phyloP scores from a whole-genome alignment of 1,140 invertebrate genomes.

The Druon quercuslanigerum region DNA sequence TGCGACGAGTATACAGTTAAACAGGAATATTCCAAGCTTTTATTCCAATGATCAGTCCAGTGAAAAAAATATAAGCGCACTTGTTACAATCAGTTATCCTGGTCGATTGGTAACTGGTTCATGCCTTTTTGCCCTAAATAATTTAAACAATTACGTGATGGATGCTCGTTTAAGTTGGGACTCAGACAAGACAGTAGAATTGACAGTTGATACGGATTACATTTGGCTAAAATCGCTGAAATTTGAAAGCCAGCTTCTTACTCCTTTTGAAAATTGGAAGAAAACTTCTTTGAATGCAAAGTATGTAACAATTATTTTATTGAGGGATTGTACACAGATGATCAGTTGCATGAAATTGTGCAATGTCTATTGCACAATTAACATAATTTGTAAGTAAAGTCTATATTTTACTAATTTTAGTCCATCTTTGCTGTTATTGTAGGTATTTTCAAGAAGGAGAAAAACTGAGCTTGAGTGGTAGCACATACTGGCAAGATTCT shows the following conservation, averaged over 20 bases:
- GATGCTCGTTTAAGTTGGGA: conserved; percentile 77
- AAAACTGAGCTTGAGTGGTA: conserved; percentile 68
- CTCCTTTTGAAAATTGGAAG: conserved; percentile 85
- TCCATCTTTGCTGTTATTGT: conserved; percentile 34
- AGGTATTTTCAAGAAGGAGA: conserved; percentile 66
- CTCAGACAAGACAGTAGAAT: conserved; percentile 73
- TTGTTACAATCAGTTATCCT: conserved; percentile 82
- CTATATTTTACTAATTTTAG: conserved; percentile 7
- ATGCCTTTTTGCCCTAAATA: conserved; percentile 69
- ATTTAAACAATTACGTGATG: conserved; percentile 72
- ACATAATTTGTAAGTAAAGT: background rate
- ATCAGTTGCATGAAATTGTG: too few relatives aligned
- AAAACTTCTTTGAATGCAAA: conserved; percentile 80
- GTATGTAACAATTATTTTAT: conserved; percentile 67
- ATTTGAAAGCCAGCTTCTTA: conserved; percentile 77
- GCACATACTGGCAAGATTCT: conserved; percentile 78
- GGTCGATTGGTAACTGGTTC: conserved; percentile 82
- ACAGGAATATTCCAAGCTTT: conserved; percentile 59
- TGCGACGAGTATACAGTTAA: conserved; percentile 75
- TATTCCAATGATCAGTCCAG: conserved; percentile 57
- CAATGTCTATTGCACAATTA: too few relatives aligned
- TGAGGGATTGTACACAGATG: too few relatives aligned
- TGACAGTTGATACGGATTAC: conserved; percentile 75
- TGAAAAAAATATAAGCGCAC: conserved; percentile 79
- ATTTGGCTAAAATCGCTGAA: conserved; percentile 67